These are phyloP conservation scores for Pseudocheirus occidentalis DNA, from an alignment of 2,797 vertebrate genomes.

Conservation along the genomic window DNA sequence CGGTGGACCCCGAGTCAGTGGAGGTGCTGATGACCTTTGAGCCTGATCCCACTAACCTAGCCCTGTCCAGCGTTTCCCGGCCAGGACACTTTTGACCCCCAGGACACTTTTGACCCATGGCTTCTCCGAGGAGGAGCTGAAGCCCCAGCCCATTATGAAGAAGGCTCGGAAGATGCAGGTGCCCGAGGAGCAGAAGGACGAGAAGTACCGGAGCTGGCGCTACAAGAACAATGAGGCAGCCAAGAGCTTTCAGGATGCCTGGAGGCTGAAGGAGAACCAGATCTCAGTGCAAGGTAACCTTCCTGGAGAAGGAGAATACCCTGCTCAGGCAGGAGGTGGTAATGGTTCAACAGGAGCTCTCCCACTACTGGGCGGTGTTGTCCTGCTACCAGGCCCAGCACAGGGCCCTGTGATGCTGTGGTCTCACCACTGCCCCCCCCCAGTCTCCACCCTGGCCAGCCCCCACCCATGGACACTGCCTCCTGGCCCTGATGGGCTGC, in stretches of 20 bases:
- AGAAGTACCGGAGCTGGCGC: constrained; percentile 94
- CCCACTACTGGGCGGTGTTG: constrained; percentile 91
- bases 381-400: constrained; percentile 93
- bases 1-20: constrained; percentile 83
- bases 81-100: constrained; percentile 93
- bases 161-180: constrained; percentile 95
- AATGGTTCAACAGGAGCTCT: constrained; percentile 93
- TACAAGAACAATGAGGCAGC: constrained; percentile 95
- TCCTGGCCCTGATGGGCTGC: background rate
- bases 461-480: constrained; percentile 36
- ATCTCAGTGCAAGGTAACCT: constrained; percentile 94
- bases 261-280: constrained; percentile 97
- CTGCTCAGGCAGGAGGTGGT: constrained; percentile 92
- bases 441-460: constrained; percentile 4
- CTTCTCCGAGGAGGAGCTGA: constrained; percentile 93
- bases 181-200: constrained; percentile 93
- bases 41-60: constrained; percentile 92
- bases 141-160: constrained; percentile 96
- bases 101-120: constrained; percentile 94
- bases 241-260: constrained; percentile 92
- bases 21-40: constrained; percentile 95
- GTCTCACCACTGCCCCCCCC: background rate
- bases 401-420: constrained; percentile 86
- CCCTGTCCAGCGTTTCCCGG: constrained; percentile 93
- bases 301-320: constrained; percentile 94